Percentiles rank a stretch among this genome's conserved stretches.
Evolutionary conservation across 2,797 vertebrate genomes (phyloP).

Genomic region (Fratercula arctica): DNA sequence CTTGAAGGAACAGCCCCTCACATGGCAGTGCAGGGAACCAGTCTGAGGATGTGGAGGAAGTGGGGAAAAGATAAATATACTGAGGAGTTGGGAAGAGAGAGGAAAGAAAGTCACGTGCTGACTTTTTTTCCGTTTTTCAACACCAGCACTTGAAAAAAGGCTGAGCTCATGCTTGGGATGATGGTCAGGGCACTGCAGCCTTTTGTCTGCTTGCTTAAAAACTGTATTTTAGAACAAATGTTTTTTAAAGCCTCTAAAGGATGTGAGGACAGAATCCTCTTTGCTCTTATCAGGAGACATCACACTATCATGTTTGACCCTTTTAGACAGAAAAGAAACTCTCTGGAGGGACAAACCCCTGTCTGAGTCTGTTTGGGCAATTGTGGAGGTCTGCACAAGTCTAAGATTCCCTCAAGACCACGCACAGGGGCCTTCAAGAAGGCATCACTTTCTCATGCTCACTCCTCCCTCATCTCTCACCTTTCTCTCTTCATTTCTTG

Average conservation of each 20-base stretch:
- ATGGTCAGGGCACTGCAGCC: background rate
- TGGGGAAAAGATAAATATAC: background rate
- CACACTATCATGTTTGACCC: background rate
- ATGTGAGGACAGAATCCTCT: background rate
- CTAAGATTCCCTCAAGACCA: background rate
- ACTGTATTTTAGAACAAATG: background rate
- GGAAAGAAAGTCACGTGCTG: background rate
- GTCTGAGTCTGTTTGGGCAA: background rate
- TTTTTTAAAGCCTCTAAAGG: background rate
- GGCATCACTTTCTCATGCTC: background rate
- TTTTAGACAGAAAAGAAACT: background rate
- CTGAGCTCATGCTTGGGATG: background rate
- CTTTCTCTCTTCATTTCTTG: background rate
- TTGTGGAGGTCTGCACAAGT: background rate
- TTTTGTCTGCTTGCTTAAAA: background rate
- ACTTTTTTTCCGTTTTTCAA: background rate
- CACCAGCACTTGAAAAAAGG: background rate
- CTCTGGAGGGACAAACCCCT: background rate
- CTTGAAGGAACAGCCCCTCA: background rate
- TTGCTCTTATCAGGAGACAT: background rate
- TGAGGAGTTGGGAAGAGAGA: background rate
- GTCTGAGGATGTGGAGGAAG: background rate
- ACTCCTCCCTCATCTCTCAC: background rate
- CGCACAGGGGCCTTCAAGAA: background rate
- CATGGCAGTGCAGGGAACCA: background rate